phyloP scores from a whole-genome alignment of 2,113 vertebrate species.

The Pollimyrus isidori region DNA sequence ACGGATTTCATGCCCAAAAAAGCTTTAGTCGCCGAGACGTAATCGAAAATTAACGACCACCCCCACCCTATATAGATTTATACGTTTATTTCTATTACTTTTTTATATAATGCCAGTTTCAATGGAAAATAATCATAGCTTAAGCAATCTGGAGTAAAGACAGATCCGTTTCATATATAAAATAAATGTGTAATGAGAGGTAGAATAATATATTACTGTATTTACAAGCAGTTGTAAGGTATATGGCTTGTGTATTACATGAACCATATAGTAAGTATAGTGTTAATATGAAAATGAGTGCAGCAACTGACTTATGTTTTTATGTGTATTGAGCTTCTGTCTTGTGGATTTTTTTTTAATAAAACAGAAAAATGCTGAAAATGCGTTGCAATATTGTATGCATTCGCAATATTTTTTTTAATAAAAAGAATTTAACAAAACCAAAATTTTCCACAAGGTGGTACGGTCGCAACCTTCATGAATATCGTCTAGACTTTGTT shows the following conservation, averaged over 20 bases:
- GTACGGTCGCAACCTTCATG: background rate
- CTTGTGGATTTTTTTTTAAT: constrained; percentile 49
- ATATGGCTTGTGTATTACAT: background rate
- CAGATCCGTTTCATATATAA: background rate
- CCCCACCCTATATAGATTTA: background rate
- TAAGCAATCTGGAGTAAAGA: background rate
- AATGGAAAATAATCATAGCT: background rate
- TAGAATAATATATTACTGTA: background rate
- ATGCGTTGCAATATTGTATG: background rate
- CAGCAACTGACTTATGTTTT: constrained; percentile 27
- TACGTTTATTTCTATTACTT: background rate
- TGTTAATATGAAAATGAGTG: background rate
- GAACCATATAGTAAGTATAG: background rate
- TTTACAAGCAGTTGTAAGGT: background rate
- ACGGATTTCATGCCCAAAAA: background rate
- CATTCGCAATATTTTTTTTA: background rate
- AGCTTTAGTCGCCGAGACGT: background rate
- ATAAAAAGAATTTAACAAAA: background rate
- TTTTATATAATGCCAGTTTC: background rate
- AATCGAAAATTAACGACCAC: background rate
- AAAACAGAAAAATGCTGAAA: background rate
- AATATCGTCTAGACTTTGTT: background rate
- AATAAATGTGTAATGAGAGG: background rate
- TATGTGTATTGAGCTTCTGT: constrained; percentile 39
- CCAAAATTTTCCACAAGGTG: background rate